phyloP scores from a whole-genome alignment of 2,888 invertebrate species.

The Pardosa pseudoannulata region DNA sequence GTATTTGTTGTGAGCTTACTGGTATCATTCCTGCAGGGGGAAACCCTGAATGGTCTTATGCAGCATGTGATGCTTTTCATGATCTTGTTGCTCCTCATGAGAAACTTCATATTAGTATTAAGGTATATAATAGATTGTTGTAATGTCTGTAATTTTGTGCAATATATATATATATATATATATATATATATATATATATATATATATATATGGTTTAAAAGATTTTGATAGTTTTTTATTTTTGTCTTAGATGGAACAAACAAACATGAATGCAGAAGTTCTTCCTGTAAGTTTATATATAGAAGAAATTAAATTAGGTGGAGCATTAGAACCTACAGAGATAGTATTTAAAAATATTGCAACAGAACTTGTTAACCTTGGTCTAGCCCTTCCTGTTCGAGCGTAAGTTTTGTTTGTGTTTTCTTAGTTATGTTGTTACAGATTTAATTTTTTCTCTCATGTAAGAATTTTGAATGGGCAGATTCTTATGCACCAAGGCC shows the following conservation, averaged over 20 bases:
- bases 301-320: slow-evolving; percentile 81
- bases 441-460: no score
- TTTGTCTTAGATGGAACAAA: slow-evolving; percentile 27
- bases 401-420: slow-evolving; percentile 75
- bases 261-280: slow-evolving; percentile 78
- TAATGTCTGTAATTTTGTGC: no score
- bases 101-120: slow-evolving; percentile 23
- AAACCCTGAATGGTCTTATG: slow-evolving; percentile 76
- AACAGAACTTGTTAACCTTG: slow-evolving; percentile 82
- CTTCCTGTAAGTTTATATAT: slow-evolving; percentile 83
- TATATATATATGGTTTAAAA: no score
- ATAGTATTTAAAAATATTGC: slow-evolving; percentile 84
- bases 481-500: no score
- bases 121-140: slow-evolving; percentile 24
- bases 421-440: no score
- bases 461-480: no score
- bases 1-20: slow-evolving; percentile 84
- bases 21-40: slow-evolving; percentile 84
- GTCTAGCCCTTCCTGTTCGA: slow-evolving; percentile 81
- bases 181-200: no score
- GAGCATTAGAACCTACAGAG: slow-evolving; percentile 83
- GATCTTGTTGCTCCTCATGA: slow-evolving; percentile 73
- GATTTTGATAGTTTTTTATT: no score
- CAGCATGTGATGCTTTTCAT: slow-evolving; percentile 76
- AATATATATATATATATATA: no score